phyloP scores from a whole-genome alignment of 2,888 invertebrate genomes.

The Chalcis sispes region DNA sequence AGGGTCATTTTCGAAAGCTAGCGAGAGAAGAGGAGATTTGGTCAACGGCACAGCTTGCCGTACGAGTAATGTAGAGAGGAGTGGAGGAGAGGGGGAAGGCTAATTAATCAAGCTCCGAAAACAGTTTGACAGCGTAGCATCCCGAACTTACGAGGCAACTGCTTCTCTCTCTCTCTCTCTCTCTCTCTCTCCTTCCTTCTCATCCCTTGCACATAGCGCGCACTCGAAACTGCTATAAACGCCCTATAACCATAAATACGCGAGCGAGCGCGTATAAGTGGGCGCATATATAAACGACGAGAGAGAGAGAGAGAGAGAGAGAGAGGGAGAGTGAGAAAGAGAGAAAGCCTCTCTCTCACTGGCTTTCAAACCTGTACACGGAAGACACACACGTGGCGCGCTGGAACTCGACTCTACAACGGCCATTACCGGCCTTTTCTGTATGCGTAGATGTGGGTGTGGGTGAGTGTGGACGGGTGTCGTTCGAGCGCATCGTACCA shows the following conservation, averaged over 20 bases:
- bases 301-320: neutral
- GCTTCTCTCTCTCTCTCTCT: too few relatives aligned
- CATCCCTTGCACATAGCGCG: too few relatives aligned
- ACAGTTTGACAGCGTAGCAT: constrained; percentile 64
- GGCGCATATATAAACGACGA: neutral
- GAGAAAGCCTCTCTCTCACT: neutral
- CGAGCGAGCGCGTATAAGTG: constrained; percentile 11
- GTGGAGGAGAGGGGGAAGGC: constrained; percentile 41
- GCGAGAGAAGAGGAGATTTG: constrained; percentile 22
- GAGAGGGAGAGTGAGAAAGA: neutral
- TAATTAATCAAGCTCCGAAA: constrained; percentile 67
- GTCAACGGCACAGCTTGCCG: constrained; percentile 51
- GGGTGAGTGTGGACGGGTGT: neutral
- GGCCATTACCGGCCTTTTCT: constrained; percentile 45
- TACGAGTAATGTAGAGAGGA: constrained; percentile 5
- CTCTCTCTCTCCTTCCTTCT: too few relatives aligned
- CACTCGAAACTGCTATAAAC: constrained; percentile 63
- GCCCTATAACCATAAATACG: constrained; percentile 64
- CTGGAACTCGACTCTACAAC: constrained; percentile 35
- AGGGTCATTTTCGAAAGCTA: constrained; percentile 14
- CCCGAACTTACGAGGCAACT: constrained; percentile 60
- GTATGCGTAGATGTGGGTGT: constrained; percentile 14
- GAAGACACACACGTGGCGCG: constrained; percentile 17
- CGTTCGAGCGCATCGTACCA: neutral
- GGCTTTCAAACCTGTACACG: neutral